These are phyloP conservation scores for Leptodirus hochenwartii DNA, from an alignment of 2,888 invertebrate species.

Conservation along the genomic window DNA sequence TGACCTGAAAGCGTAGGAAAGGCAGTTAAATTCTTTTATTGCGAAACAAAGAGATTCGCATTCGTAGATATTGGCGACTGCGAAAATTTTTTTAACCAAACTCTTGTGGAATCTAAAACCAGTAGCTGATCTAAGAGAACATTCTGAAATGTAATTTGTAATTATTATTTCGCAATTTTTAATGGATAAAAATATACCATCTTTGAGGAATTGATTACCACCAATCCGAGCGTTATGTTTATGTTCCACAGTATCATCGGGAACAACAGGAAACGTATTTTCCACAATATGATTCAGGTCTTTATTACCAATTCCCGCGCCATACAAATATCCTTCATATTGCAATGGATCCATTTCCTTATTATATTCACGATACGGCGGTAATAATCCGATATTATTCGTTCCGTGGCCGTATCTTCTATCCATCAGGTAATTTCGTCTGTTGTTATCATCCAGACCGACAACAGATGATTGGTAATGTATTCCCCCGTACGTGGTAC, in stretches of 20 bases:
- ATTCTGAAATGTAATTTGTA: slow-evolving; percentile 35
- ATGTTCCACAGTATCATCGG: slow-evolving; percentile 9
- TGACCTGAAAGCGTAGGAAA: slow-evolving; percentile 59
- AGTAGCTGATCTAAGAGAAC: slow-evolving; percentile 53
- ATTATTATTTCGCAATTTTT: neutral
- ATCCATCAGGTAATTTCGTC: no score
- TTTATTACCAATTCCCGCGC: no score
- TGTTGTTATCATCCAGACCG: no score
- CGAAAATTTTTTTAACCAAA: slow-evolving; percentile 43
- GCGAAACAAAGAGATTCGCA: slow-evolving; percentile 59
- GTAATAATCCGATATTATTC: no score
- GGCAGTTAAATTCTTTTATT: slow-evolving; percentile 52
- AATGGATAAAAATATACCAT: slow-evolving; percentile 18
- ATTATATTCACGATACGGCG: no score
- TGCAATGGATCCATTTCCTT: no score
- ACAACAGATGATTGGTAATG: no score
- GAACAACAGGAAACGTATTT: slow-evolving; percentile 5
- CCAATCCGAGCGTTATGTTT: slow-evolving; percentile 12
- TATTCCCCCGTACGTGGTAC: no score
- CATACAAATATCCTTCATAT: no score
- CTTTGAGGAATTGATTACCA: slow-evolving; percentile 19
- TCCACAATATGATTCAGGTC: slow-evolving; percentile 7
- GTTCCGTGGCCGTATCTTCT: no score
- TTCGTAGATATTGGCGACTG: slow-evolving; percentile 50
- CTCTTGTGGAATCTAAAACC: slow-evolving; percentile 56